phyloP scores from a whole-genome alignment of 2,797 vertebrate species.

The Lagorchestes hirsutus region DNA sequence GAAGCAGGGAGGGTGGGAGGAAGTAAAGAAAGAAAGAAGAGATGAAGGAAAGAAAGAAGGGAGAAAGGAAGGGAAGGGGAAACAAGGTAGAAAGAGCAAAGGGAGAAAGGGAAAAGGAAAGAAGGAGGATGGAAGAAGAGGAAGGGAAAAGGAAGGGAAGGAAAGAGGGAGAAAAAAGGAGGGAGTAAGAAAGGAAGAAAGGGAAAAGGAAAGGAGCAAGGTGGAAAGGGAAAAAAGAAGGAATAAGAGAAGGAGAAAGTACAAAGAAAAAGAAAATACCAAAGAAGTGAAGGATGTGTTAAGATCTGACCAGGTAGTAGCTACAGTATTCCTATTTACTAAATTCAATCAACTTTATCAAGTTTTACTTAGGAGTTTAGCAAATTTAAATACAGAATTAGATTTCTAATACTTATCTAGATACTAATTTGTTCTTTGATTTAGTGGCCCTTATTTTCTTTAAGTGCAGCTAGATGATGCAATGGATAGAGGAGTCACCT shows the following conservation, averaged over 20 bases:
- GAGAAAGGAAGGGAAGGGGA: no score
- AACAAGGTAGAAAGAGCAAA: no score
- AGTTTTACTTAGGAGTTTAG: neutral
- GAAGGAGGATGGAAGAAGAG: no score
- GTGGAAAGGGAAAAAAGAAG: neutral
- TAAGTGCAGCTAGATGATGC: neutral
- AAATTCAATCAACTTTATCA: neutral
- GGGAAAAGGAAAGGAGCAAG: neutral
- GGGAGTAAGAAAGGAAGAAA: neutral
- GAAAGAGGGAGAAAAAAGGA: neutral
- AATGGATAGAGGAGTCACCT: neutral
- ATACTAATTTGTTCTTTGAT: constrained; percentile 7
- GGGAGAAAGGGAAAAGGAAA: no score
- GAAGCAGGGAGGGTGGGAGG: no score
- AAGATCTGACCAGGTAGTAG: neutral
- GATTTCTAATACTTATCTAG: neutral
- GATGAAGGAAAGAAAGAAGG: no score
- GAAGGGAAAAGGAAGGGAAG: neutral
- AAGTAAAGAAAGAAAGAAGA: no score
- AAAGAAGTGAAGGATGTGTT: neutral
- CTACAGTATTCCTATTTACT: neutral
- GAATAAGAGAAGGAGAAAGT: neutral
- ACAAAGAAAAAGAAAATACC: neutral
- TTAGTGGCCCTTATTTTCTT: neutral
- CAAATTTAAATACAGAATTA: constrained; percentile 3